Base-by-base conservation (phyloP, 2,888 invertebrate genomes). In the Diplolepis rosae region DNA sequence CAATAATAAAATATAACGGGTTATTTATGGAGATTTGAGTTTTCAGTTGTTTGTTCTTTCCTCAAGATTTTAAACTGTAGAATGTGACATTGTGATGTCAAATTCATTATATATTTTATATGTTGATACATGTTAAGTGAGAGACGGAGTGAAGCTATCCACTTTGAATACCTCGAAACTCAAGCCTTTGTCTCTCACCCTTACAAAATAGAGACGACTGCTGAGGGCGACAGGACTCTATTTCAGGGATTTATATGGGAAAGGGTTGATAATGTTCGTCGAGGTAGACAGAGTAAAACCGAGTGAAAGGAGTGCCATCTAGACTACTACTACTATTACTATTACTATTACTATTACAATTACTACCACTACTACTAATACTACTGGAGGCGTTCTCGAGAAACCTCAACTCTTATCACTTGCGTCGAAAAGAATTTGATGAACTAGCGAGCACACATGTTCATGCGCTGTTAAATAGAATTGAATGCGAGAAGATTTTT, bases 81-180 rank as follows among this genome's bases (percentile, higher is more conserved):
- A n/a, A n/a, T n/a, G n/a, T n/a, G n/a, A n/a, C n/a, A n/a, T n/a
- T n/a, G n/a, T n/a, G n/a, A n/a, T n/a, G n/a, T n/a, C n/a, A n/a
- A n/a, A n/a, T n/a, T n/a, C n/a, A n/a, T n/a, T 24, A 24, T 50
- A 18, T 50, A n/a, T 45, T 13, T 3, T 9, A 50, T 18, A 50
- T 24, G 50, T 50, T 50, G 50, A 50, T 27, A 50, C 13, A 27
- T 22, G 66, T 70, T 69, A 65, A 74, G 74, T 61, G 73, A 72
- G 70, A 71, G 75, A 73, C 72, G 73, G 69, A 75, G 79, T 77
- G 80, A 81, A 82, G 80, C 79, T 80, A 74, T 80, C 81, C 83
- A 83, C 78, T 83, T 85, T 84, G 84, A 85, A 84, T 84, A 83
- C 83, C 81, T 77, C 79, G 82, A 84, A 85, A 85, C 84, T 83